These are phyloP conservation scores for Apodemia hepburni DNA, from an alignment of 2,888 invertebrate genomes.

Conservation along the genomic window DNA sequence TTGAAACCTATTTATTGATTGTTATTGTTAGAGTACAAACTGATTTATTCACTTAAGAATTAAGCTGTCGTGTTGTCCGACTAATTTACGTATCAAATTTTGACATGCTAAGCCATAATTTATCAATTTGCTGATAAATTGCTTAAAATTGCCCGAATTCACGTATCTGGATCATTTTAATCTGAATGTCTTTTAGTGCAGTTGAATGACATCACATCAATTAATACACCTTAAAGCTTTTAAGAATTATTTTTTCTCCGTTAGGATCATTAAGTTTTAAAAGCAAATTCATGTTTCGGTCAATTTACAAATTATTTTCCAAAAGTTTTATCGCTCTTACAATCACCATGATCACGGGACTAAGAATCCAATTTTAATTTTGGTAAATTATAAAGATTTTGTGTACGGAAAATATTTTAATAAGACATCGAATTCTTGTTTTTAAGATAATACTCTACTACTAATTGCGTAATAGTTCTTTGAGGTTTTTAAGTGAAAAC, in stretches of 20 bases:
- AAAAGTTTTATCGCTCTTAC: background rate
- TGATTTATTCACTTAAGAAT: background rate
- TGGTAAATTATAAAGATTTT: background rate
- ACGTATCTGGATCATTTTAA: slow-evolving; percentile 19
- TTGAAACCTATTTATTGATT: too few relatives aligned
- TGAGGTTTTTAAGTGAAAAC: too few relatives aligned
- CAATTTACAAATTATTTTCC: background rate
- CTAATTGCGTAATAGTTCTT: too few relatives aligned
- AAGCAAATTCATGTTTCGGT: background rate
- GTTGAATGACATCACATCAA: slow-evolving; percentile 20
- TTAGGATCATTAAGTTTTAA: background rate
- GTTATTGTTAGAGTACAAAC: too few relatives aligned
- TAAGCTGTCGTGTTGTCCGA: background rate
- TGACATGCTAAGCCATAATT: slow-evolving; percentile 33
- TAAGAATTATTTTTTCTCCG: background rate
- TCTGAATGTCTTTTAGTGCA: slow-evolving; percentile 22
- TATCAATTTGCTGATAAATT: slow-evolving; percentile 29
- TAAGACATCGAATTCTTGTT: too few relatives aligned
- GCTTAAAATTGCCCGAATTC: slow-evolving; percentile 23
- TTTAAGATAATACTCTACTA: too few relatives aligned
- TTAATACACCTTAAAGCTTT: background rate
- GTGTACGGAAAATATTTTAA: too few relatives aligned
- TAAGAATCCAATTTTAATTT: background rate
- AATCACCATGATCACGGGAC: background rate
- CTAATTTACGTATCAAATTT: slow-evolving; percentile 31